These are phyloP conservation scores for Maniola hyperantus DNA, from an alignment of 2,888 invertebrate genomes.

Conservation along the genomic window DNA sequence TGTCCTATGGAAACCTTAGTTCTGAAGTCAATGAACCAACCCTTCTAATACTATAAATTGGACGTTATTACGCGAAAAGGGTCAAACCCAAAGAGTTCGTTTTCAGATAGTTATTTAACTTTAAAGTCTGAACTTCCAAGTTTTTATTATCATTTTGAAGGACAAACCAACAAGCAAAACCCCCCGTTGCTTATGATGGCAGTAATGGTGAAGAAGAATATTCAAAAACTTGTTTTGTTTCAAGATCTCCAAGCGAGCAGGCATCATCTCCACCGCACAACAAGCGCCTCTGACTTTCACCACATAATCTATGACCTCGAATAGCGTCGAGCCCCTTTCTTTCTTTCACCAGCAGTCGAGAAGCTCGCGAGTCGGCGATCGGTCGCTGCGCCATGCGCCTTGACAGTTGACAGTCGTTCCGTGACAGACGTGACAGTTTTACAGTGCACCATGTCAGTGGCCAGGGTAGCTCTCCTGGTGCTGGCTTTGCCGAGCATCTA, in stretches of 20 bases:
- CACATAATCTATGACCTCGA: conserved; percentile 30
- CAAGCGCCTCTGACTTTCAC: conserved; percentile 32
- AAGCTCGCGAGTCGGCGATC: conserved; percentile 55
- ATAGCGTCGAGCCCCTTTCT: conserved; percentile 52
- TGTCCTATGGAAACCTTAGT: too few relatives aligned
- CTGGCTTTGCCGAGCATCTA: conserved; percentile 51
- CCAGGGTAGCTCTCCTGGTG: conserved; percentile 49
- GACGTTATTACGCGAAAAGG: too few relatives aligned
- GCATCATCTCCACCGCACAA: neutral
- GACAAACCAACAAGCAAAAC: too few relatives aligned
- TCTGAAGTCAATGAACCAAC: too few relatives aligned
- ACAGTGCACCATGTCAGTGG: conserved; percentile 61
- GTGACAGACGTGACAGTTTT: conserved; percentile 43
- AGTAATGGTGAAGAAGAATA: too few relatives aligned
- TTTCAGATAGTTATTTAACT: too few relatives aligned
- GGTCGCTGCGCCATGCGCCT: conserved; percentile 64
- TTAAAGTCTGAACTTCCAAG: too few relatives aligned
- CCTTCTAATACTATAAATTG: too few relatives aligned
- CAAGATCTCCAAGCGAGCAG: neutral
- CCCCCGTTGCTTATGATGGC: too few relatives aligned
- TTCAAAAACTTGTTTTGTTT: neutral
- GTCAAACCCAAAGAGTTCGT: too few relatives aligned
- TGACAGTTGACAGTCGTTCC: conserved; percentile 46
- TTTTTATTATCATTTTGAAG: too few relatives aligned
- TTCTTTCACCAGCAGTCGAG: conserved; percentile 60